phyloP scores from a whole-genome alignment of 2,888 invertebrate genomes.

The Rambutsinella grinnellia region DNA sequence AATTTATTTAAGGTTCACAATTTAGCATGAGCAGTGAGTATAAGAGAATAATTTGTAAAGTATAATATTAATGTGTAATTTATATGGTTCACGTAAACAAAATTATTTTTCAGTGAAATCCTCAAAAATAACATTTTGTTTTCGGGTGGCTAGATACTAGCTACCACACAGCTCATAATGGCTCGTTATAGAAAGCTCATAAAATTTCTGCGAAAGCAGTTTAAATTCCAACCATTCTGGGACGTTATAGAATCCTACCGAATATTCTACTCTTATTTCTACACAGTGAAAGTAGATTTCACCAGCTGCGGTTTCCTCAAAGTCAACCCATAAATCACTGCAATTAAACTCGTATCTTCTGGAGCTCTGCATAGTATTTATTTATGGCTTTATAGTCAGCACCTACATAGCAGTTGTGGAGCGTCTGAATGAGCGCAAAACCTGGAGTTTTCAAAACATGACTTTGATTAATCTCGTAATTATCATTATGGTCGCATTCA shows the following conservation, averaged over 20 bases:
- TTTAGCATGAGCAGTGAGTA: too few relatives aligned
- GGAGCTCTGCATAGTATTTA: constrained; percentile 3
- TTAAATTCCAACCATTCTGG: constrained; percentile 3
- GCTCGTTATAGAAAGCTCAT: too few relatives aligned
- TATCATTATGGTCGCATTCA: constrained; percentile 12
- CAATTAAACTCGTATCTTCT: neutral
- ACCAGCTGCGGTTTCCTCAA: neutral
- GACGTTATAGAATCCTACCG: constrained; percentile 24
- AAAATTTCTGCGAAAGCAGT: neutral
- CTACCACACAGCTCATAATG: too few relatives aligned
- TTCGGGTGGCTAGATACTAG: too few relatives aligned
- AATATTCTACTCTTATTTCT: constrained; percentile 17
- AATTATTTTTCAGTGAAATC: too few relatives aligned
- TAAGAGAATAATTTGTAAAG: too few relatives aligned
- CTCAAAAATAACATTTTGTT: too few relatives aligned
- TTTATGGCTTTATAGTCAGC: constrained; percentile 3
- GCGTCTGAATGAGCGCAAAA: neutral
- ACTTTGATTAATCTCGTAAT: constrained; percentile 27
- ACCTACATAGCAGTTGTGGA: constrained; percentile 11
- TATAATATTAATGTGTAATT: too few relatives aligned
- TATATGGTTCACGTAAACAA: too few relatives aligned
- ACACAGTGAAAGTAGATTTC: constrained; percentile 17
- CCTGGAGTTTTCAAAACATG: constrained; percentile 22
- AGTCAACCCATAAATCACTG: neutral
- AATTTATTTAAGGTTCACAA: too few relatives aligned